Conservation (phyloP, 2,113 vertebrate species). For the Apodemus sylvaticus region DNA sequence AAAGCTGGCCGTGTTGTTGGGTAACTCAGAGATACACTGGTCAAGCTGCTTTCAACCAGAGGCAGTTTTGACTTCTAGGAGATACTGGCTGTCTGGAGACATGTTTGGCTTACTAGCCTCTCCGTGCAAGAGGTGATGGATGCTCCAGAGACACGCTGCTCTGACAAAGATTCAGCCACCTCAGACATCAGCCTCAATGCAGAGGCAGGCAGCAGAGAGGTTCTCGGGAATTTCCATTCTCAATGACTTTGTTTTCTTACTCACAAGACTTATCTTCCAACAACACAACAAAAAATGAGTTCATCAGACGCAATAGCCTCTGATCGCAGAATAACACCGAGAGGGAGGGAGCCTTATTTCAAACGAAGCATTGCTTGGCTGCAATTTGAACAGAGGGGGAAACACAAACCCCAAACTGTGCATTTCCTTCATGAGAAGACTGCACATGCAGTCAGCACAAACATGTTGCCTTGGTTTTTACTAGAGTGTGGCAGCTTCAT, state of each 20-base stretch:
- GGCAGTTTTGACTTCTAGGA: background rate
- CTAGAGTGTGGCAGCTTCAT: too few relatives aligned
- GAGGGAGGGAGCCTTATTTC: background rate
- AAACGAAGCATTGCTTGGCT: background rate
- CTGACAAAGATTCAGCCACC: background rate
- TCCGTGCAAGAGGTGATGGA: background rate
- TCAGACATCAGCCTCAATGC: background rate
- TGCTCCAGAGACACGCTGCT: background rate
- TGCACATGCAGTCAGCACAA: too few relatives aligned
- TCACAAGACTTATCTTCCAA: conserved; percentile 14
- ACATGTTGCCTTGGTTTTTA: too few relatives aligned
- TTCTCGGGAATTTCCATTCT: background rate
- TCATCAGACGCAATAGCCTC: background rate
- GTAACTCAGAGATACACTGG: background rate
- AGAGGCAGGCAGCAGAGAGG: background rate
- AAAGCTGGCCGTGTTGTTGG: background rate
- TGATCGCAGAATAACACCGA: background rate
- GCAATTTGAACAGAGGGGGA: conserved; percentile 14
- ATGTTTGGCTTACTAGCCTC: background rate
- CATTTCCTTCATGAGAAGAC: too few relatives aligned
- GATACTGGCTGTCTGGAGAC: background rate
- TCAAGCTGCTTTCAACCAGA: background rate
- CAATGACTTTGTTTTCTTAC: conserved; percentile 6
- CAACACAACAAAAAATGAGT: background rate
- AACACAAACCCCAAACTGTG: background rate